Evolutionary conservation across 2,888 invertebrate species (phyloP), one percentile per base, ranked within the genome.

Genomic region (Morpho helenor): DNA sequence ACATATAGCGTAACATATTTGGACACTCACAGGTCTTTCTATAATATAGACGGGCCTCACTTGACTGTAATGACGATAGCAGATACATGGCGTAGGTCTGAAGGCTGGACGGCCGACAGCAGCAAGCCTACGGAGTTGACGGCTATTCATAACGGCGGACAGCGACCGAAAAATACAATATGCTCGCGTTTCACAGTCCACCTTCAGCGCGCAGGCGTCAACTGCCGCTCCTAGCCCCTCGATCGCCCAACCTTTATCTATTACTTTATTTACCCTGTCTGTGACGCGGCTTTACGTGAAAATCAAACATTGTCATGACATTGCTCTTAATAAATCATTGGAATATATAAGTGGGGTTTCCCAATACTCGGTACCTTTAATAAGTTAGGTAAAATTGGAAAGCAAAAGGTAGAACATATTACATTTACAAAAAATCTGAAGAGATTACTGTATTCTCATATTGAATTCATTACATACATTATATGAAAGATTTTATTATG

Each of bases 1-100:
- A 53, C 56, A 51, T 46, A 58, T 57, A 62, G 60, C 57, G 80
- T 64, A 84, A 85, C 66, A 71, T 61, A 70, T 47, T 61, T 59
- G 64, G 80, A 82, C 84, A 89, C 89, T 89, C 82, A 90, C 89
- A 69, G 76, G 74, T 67, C 76, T 74, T 62, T 79, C 76, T 77
- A 89, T 87, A 61, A 85, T 70, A 80, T 89, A 89, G 74, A 82
- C 80, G 69, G 90, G 89, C 75, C 85, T 82, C 75, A 84, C 88
- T 87, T 88, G 90, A 69, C 90, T 89, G 68, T 89, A 90, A 44
- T 68, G 75, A 40, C 86, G 78, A 65, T 68, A 71, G 72, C 82
- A 80, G 67, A 70, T 63, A 68, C 84, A 82, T 59, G 70, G 59
- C n/a, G 74, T 56, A 42, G 75, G 79, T 49, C 62, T 63, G 59